Percentiles rank a stretch among this genome's conserved stretches.
These are phyloP conservation scores for Vidua chalybeata DNA, from an alignment of 2,113 vertebrate genomes.

Conservation along the genomic window DNA sequence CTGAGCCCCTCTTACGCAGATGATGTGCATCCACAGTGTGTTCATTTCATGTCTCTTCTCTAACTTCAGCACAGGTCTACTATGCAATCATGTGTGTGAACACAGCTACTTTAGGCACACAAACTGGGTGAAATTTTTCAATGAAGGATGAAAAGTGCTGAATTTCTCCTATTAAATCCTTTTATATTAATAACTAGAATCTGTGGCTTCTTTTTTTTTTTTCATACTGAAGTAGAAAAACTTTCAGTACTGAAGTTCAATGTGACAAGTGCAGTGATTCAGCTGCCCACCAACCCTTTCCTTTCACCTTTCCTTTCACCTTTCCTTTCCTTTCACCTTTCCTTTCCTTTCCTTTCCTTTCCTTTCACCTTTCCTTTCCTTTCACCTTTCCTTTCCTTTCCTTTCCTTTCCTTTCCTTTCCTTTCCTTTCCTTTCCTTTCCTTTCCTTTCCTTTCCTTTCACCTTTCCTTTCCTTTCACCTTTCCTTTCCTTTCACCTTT, in stretches of 20 bases:
- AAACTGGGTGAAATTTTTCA: neutral
- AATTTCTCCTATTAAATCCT: neutral
- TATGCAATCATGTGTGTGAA: neutral
- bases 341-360: too few species aligned
- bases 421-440: too few species aligned
- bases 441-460: too few species aligned
- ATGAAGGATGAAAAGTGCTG: neutral
- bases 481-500: too few species aligned
- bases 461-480: too few species aligned
- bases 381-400: too few species aligned
- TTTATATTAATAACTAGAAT: neutral
- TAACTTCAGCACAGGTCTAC: neutral
- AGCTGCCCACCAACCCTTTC: neutral
- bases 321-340: too few species aligned
- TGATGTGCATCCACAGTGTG: rapidly evolving
- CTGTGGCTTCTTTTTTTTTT: neutral
- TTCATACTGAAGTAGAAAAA: neutral
- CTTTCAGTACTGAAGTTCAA: neutral
- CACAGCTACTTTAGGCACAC: neutral
- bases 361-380: too few species aligned
- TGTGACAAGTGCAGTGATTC: neutral
- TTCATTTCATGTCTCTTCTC: neutral
- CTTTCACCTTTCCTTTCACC: too few species aligned
- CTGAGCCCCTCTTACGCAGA: neutral
- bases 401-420: too few species aligned